Percentiles rank a stretch among this genome's conserved stretches.
Evolutionary conservation across 2,888 invertebrate species (phyloP).

Genomic region (Norana najaformis): DNA sequence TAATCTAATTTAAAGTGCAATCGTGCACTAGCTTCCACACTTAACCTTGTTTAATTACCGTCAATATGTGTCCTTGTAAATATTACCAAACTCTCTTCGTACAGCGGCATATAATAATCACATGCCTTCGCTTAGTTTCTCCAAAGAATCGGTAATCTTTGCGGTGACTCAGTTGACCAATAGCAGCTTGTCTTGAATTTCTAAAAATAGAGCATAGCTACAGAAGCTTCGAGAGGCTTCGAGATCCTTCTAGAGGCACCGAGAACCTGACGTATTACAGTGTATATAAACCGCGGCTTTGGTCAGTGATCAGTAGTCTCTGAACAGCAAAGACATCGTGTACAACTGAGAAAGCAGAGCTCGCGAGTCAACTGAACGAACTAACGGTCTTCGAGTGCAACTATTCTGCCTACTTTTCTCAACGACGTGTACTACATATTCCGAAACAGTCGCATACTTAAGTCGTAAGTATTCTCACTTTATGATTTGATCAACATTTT

Average conservation of each 20-base stretch:
- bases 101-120: too few species aligned
- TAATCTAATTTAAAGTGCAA: too few species aligned
- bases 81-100: too few species aligned
- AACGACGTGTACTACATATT: not conserved
- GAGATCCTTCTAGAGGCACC: not conserved
- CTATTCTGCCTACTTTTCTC: not conserved
- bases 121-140: too few species aligned
- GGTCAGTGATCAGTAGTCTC: not conserved
- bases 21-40: too few species aligned
- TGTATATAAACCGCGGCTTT: not conserved
- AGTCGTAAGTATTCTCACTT: not conserved
- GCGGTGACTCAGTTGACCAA: too few species aligned
- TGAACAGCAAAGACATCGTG: not conserved
- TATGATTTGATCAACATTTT: not conserved
- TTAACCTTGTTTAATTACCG: too few species aligned
- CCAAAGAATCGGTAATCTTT: too few species aligned
- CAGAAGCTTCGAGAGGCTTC: not conserved
- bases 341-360: not conserved
- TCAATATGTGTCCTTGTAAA: too few species aligned
- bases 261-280: not conserved
- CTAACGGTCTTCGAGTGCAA: not conserved
- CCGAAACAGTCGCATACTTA: not conserved
- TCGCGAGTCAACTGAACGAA: not conserved
- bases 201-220: not conserved
- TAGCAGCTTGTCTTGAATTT: not conserved